Evolutionary conservation across 1,140 invertebrate genomes (phyloP), one percentile per base, ranked within the genome.

Genomic region (Carposina sasakii): DNA sequence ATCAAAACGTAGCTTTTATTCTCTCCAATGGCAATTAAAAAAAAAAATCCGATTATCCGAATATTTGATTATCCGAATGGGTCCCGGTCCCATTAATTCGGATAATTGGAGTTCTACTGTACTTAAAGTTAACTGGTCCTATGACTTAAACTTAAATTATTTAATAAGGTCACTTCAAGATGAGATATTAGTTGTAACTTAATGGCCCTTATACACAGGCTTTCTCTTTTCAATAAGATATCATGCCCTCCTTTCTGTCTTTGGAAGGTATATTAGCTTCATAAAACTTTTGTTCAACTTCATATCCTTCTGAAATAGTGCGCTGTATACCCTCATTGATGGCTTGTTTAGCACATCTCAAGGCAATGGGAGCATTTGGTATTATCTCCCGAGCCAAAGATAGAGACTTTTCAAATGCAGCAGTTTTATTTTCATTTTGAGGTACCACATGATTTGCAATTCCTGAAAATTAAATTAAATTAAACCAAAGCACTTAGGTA

Each of bases 191-290:
- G 12, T 12, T 28, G 6, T 28, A 6, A 6, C 24, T 83, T 77
- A 91, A 58, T 88, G 70, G 46, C 91, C 91, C 57, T 74, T 88
- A 68, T 91, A 93, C 52, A 89, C 85, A 10, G 97, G 96, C 63
- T 89, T 88, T 52, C 97, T 87, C 85, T 99, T 99, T 66, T 97
- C 94, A 39, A 86, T 88, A 99, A 8, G 97, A 96, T 21, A 87
- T 86, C 12, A 99, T 77, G 26, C 95, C 97, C 86, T 99, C 97
- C 6, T 95, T 64, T 54, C 97, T 88, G 84, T 98, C 97, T 78
- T 94, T 91, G 0, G 96, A 97, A n/a, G 92, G 90, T 24, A 98
- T 88, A 6, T 96, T 83, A 77, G 96, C 92, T 42, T 91, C 90
- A 86, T 92, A 6, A 12, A 6, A 28, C 12, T 28, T 28, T 28